These are phyloP conservation scores for Zele albiditarsus DNA, from an alignment of 2,888 invertebrate species.

Conservation along the genomic window DNA sequence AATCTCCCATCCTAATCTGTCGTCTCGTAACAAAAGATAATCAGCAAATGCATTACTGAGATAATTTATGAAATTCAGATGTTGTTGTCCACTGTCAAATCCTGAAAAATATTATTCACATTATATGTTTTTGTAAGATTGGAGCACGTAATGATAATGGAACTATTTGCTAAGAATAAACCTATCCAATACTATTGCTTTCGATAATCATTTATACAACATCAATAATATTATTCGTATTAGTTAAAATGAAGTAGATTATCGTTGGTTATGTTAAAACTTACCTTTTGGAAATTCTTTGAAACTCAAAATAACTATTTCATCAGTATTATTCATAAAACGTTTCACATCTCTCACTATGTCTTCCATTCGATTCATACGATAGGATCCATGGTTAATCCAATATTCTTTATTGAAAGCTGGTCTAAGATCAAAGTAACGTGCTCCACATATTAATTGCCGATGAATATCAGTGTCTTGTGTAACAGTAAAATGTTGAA, in stretches of 20 bases:
- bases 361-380: conserved; percentile 71
- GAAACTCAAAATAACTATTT: conserved; percentile 75
- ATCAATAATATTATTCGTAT: too few species aligned
- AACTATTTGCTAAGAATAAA: too few species aligned
- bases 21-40: background rate
- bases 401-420: conserved; percentile 74
- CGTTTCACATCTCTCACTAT: conserved; percentile 73
- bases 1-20: background rate
- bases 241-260: too few species aligned
- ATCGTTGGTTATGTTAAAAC: too few species aligned
- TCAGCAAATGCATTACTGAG: background rate
- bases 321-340: conserved; percentile 75
- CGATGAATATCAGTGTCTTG: conserved; percentile 75
- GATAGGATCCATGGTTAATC: conserved; percentile 75
- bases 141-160: too few species aligned
- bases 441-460: conserved; percentile 76
- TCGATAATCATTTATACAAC: too few species aligned
- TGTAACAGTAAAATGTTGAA: conserved; percentile 11
- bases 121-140: too few species aligned
- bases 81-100: background rate
- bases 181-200: too few species aligned
- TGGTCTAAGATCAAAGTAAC: conserved; percentile 76
- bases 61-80: background rate
- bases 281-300: conserved; percentile 76
- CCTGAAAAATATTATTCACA: background rate